A percentile compares a stretch with the other conserved stretches of the same genome.
Conservation (phyloP, 2,113 vertebrate genomes). For the Plotosus lineatus region DNA sequence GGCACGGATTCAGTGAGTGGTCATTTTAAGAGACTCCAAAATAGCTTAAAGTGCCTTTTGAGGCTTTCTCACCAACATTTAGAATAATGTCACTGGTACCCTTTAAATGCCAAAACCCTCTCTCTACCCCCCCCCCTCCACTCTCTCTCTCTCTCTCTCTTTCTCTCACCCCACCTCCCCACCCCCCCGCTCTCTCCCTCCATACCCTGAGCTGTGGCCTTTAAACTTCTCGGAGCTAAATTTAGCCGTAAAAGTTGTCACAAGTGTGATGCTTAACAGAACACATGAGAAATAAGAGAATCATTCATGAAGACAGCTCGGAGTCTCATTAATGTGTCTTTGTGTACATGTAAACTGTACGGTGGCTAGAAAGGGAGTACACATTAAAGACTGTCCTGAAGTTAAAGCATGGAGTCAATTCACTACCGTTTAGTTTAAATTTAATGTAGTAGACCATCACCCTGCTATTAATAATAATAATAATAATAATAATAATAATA, state of each 20-base stretch:
- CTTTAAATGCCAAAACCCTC: constrained; percentile 14
- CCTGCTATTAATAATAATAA: background rate
- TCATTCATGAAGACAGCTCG: background rate
- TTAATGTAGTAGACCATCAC: constrained; percentile 42
- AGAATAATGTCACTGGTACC: background rate
- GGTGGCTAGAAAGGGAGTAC: background rate
- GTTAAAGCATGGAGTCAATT: background rate
- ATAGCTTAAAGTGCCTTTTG: background rate
- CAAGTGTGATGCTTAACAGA: background rate
- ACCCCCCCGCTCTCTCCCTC: background rate
- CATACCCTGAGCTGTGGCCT: constrained; percentile 20
- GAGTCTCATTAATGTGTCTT: background rate
- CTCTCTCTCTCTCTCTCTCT: background rate
- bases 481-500: background rate
- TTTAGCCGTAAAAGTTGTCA: constrained; percentile 20
- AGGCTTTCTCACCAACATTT: background rate
- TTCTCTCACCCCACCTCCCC: background rate
- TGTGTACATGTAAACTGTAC: background rate
- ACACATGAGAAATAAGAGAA: background rate
- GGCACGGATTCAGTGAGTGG: background rate
- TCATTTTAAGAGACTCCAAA: background rate
- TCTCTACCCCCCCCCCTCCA: background rate
- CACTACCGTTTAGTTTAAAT: no score
- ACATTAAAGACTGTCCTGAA: background rate
- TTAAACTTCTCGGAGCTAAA: constrained; percentile 24